Percentiles rank a stretch among this genome's conserved stretches.
phyloP scores from a whole-genome alignment of 2,797 vertebrate genomes.

The Pogoniulus pusillus region DNA sequence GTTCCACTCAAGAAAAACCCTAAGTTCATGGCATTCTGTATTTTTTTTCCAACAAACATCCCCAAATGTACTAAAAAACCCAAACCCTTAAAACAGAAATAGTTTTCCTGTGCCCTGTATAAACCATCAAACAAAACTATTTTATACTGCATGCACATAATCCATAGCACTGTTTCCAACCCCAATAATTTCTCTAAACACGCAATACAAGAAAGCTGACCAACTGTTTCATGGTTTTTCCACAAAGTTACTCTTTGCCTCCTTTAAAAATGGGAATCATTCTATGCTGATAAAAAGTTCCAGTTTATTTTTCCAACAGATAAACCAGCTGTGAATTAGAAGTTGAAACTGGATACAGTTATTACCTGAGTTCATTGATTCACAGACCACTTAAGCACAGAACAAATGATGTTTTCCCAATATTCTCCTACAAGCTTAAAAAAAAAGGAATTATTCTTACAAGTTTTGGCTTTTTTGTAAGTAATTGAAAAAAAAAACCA shows the following conservation, averaged over 20 bases:
- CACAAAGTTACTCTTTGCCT: neutral
- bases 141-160: conserved; percentile 26
- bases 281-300: conserved; percentile 28
- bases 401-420: conserved; percentile 18
- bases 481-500: conserved; percentile 48
- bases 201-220: neutral
- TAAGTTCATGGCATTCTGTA: neutral
- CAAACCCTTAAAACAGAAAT: neutral
- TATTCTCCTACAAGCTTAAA: conserved; percentile 58
- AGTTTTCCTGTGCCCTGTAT: neutral
- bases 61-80: conserved; percentile 21
- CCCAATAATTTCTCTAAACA: conserved; percentile 19
- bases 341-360: conserved; percentile 23
- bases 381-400: conserved; percentile 55
- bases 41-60: conserved; percentile 1
- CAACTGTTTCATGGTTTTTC: neutral
- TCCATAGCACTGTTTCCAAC: neutral
- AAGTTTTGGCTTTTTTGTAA: conserved; percentile 17
- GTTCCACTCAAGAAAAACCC: neutral
- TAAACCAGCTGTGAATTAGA: conserved; percentile 36
- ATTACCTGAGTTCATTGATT: conserved; percentile 76
- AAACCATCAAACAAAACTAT: neutral
- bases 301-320: conserved; percentile 38
- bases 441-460: conserved; percentile 30
- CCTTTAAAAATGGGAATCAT: conserved; percentile 50